Percentiles rank a stretch among this genome's conserved stretches.
Conservation (phyloP, 1,140 invertebrate species). For the Popillia japonica region DNA sequence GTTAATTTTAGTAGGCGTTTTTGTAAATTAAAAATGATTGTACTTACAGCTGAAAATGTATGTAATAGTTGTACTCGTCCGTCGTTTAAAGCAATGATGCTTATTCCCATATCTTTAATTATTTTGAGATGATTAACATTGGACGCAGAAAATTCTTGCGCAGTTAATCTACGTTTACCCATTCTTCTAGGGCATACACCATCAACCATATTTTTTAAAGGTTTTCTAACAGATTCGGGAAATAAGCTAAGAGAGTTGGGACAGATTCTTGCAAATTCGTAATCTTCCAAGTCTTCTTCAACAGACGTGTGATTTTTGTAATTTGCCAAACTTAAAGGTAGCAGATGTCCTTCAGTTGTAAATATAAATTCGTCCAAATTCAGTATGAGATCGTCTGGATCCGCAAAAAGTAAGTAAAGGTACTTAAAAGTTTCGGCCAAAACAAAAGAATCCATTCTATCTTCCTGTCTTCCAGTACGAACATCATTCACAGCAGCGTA, state of each 20-base stretch:
- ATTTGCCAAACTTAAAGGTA: conserved; percentile 81
- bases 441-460: conserved; percentile 98
- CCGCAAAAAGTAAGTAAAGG: conserved; percentile 92
- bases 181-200: conserved; percentile 75
- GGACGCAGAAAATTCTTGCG: conserved; percentile 80
- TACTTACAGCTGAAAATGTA: conserved; percentile 79
- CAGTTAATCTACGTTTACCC: conserved; percentile 70
- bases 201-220: conserved; percentile 86
- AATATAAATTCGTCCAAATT: conserved; percentile 97
- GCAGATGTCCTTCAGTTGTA: conserved; percentile 95
- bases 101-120: conserved; percentile 94
- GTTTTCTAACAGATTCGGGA: conserved; percentile 78
- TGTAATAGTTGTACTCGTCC: conserved; percentile 92
- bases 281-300: conserved; percentile 67
- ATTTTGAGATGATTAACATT: conserved; percentile 91
- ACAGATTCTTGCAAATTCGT: conserved; percentile 80
- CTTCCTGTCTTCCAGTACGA: conserved; percentile 83
- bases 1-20: no score
- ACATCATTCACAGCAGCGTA: conserved; percentile 97
- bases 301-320: conserved; percentile 42
- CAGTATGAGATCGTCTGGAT: conserved; percentile 85
- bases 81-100: conserved; percentile 85
- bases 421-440: conserved; percentile 98
- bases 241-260: conserved; percentile 86
- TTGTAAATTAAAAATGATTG: no score